These are phyloP conservation scores for Montipora foliosa DNA, from an alignment of 64 coral and sea anemone species.

Conservation along the genomic window DNA sequence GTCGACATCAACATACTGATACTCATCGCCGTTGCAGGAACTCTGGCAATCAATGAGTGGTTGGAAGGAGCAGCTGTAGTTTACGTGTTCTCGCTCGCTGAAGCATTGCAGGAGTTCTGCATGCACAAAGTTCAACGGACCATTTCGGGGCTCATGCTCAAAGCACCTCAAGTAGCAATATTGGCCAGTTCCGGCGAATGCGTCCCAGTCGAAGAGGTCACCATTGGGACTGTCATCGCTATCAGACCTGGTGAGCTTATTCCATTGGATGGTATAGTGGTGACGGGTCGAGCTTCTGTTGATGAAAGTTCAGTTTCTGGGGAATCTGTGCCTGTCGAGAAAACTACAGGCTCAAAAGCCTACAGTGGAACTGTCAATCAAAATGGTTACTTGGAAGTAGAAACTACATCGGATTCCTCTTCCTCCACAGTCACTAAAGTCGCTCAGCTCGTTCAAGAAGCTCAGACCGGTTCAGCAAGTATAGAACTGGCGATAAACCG, in stretches of 20 bases:
- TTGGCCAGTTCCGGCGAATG: constrained; percentile 83
- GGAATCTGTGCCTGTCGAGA: constrained; percentile 94
- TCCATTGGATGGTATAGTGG: constrained; percentile 93
- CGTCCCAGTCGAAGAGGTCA: constrained; percentile 78
- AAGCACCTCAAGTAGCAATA: constrained; percentile 85
- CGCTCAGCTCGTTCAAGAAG: constrained; percentile 88
- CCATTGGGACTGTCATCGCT: constrained; percentile 91
- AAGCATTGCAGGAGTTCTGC: constrained; percentile 80
- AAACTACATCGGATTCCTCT: constrained; percentile 85
- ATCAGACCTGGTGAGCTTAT: constrained; percentile 93
- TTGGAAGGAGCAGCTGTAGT: constrained; percentile 94
- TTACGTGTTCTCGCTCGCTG: constrained; percentile 88
- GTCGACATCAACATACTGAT: constrained; percentile 90
- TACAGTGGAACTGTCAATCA: constrained; percentile 95
- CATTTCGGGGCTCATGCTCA: constrained; percentile 93
- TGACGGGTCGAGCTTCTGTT: constrained; percentile 81
- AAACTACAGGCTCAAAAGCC: constrained; percentile 69
- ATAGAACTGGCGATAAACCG: constrained; percentile 89
- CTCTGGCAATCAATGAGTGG: constrained; percentile 84
- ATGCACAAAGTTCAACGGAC: constrained; percentile 94
- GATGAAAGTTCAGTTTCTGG: constrained; percentile 97
- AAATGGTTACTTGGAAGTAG: constrained; percentile 93
- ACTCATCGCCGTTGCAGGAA: constrained; percentile 87
- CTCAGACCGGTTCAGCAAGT: constrained; percentile 78
- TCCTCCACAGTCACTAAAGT: constrained; percentile 84